Evolutionary conservation across 2,797 vertebrate species (phyloP), one percentile per base, ranked within the genome.

Genomic region (Gymnodraco acuticeps): DNA sequence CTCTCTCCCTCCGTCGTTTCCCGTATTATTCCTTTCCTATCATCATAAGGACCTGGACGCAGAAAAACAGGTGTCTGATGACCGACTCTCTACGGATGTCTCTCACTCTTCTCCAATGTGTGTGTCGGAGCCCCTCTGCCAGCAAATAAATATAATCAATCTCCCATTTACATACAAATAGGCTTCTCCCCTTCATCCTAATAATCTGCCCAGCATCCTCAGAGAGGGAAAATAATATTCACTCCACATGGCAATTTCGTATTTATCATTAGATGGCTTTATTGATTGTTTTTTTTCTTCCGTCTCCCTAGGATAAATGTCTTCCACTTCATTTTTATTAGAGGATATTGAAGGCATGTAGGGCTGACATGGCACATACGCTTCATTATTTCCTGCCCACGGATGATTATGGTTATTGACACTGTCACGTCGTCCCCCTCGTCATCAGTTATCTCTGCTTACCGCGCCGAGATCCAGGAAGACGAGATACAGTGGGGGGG

Each of bases 391-490:
- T 95, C 88, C 94, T 87, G 87, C 91, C 94, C 87, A 71, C 83
- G 92, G 93, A 89, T 90, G 92, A 93, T 96, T 96, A 96, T 93
- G 89, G 95, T 92, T 96, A 96, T 96, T 97, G 96, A 96, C 93
- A 89, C 85, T 95, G 95, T 96, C 96, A 96, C 92, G 94, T 96
- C 95, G 74, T 55, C 56, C 58, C 73, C 85, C 92, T 92, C 92
- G 89, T 94, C 81, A 77, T 88, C 92, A 78, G 94, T 96, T 94
- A 96, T 96, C 94, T 60, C 89, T 94, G 94, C 95, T 96, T 96
- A 95, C 92, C 82, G 73, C 10, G 17, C 53, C 2, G 58, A 64
- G 67, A 73, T 79, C 60, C 70, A 63, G 81, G 79, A 86, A 81
- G 84, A 73, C 2, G 50, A 52, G 1, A 47, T 68, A 41, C 1